Evolutionary conservation across 2,113 vertebrate species (phyloP), one percentile per base, ranked within the genome.

Genomic region (Sakesphorus luctuosus): DNA sequence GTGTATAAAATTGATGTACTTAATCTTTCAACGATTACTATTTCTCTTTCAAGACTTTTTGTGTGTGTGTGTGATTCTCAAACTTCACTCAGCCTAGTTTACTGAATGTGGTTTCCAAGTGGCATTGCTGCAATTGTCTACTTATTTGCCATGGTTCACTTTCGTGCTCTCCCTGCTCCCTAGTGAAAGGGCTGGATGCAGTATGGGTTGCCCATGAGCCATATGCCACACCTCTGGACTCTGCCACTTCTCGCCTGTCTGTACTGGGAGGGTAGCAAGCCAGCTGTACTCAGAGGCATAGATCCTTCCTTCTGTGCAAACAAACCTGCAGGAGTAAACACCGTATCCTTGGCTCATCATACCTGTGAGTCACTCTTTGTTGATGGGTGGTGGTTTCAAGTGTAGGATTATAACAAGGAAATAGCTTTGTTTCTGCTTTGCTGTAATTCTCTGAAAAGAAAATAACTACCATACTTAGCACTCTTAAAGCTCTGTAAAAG

Each of bases 351-450:
- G 93, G 88, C 93, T 92, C 88, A 38, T 26, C 2, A 3, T 66
- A 56, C n/a, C 52, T 69, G 40, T 97, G 96, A 96, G 76, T 97
- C 96, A 97, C 49, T 56, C 43, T 82, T 83, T 86, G 92, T 84
- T 96, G 88, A 86, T 89, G 90, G 88, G 93, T 71, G 88, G 72
- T 86, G 83, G 52, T 92, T 96, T 88, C 52, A 66, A 92, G 65
- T 87, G 83, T 84, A 69, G 76, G 79, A 90, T 53, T 65, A 74
- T 53, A 92, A 80, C 52, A 92, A 79, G 84, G 74, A 84, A 95
- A 89, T 56, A 67, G 56, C 83, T 94, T 96, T 94, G 72, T 79
- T 90, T 90, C 83, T 92, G 35, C 75, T 83, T 69, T 86, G 75
- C 55, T 92, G 85, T 94, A 81, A 77, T 92, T 88, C 58, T 40